Percentiles rank a stretch among this genome's conserved stretches.
These are phyloP conservation scores for Anguilla megastoma DNA, from an alignment of 2,797 vertebrate species.

Conservation along the genomic window DNA sequence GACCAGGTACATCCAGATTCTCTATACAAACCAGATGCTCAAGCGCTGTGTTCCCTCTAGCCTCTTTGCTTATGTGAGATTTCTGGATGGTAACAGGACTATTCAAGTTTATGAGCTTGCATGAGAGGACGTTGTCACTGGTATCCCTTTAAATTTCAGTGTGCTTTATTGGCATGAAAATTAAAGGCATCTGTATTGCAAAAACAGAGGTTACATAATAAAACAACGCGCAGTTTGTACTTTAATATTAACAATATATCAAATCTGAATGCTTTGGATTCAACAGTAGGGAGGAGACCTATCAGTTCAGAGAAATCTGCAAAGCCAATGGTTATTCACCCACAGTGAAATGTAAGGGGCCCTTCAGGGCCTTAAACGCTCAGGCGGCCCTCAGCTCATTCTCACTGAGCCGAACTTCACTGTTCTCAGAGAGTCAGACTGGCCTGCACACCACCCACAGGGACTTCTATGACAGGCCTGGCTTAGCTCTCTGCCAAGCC, in stretches of 20 bases:
- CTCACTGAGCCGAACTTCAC: not conserved
- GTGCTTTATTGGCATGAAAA: too few relatives aligned
- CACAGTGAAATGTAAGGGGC: not conserved
- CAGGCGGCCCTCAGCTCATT: not conserved
- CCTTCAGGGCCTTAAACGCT: not conserved
- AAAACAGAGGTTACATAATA: too few relatives aligned
- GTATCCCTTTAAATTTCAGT: not conserved
- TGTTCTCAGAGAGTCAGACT: not conserved
- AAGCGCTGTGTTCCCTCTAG: not conserved
- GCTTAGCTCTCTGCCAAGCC: not conserved
- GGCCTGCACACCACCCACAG: not conserved
- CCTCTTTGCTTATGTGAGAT: not conserved
- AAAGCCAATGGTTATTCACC: not conserved
- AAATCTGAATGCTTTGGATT: not conserved
- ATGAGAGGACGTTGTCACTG: not conserved
- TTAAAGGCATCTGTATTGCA: too few relatives aligned
- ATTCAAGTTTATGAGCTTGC: too few relatives aligned
- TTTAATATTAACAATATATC: too few relatives aligned
- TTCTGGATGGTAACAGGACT: not conserved
- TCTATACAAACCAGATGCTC: not conserved
- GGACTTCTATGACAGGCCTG: not conserved
- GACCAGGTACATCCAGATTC: slow-evolving; percentile 6
- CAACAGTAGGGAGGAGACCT: not conserved
- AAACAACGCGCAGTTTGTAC: too few relatives aligned
- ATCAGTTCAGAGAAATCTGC: not conserved